phyloP scores from a whole-genome alignment of 2,113 vertebrate genomes.

The Heterocephalus glaber region DNA sequence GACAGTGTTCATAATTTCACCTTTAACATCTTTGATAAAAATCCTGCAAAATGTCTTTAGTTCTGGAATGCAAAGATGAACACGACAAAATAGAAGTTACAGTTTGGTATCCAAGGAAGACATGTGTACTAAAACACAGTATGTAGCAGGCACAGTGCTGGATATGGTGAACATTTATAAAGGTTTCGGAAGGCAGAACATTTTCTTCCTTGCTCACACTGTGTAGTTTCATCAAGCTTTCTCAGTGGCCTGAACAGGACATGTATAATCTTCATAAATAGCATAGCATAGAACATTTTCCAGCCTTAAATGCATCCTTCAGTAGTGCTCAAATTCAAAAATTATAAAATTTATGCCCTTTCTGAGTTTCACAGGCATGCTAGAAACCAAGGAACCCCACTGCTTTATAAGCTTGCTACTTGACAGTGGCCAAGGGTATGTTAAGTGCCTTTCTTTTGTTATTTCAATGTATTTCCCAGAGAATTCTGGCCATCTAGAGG shows the following conservation, averaged over 20 bases:
- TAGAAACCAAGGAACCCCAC: background rate
- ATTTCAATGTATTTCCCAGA: background rate
- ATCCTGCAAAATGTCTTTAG: background rate
- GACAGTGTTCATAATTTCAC: background rate
- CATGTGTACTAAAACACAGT: background rate
- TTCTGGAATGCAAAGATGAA: background rate
- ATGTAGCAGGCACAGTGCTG: background rate
- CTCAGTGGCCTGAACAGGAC: background rate
- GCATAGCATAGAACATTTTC: background rate
- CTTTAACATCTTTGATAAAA: slow-evolving; percentile 4
- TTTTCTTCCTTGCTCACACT: background rate
- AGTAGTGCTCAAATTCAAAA: background rate
- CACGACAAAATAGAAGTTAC: background rate
- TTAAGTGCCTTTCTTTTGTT: background rate
- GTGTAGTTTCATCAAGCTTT: background rate
- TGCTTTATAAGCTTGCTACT: background rate
- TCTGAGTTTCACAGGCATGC: background rate
- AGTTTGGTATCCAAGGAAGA: background rate
- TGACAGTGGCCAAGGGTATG: background rate
- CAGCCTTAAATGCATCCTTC: background rate
- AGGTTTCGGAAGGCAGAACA: background rate
- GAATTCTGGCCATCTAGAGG: background rate
- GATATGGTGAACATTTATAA: background rate
- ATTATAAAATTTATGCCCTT: background rate
- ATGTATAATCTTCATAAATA: background rate